phyloP scores from a whole-genome alignment of 2,113 vertebrate species.

The Osmerus eperlanus region DNA sequence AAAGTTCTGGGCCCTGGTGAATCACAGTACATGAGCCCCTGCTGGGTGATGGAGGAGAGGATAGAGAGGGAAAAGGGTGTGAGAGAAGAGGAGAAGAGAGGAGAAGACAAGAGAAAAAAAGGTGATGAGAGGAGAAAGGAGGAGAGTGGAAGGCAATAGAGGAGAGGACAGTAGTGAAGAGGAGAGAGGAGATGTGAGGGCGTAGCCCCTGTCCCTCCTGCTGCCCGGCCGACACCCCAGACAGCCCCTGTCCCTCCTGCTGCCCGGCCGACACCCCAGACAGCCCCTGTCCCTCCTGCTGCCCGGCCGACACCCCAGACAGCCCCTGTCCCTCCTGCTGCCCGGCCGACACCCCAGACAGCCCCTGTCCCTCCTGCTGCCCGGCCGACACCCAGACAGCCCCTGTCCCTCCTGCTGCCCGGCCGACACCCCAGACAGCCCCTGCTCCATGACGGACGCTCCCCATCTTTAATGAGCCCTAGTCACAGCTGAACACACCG shows the following conservation, averaged over 20 bases:
- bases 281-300: no score
- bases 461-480: conserved; percentile 62
- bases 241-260: no score
- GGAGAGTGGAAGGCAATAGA: conserved; percentile 18
- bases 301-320: no score
- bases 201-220: no score
- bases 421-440: conserved; percentile 13
- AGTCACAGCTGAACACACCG: conserved; percentile 64
- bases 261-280: no score
- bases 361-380: no score
- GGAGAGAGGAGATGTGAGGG: conserved; percentile 15
- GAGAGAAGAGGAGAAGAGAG: neutral
- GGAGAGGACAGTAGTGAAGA: neutral
- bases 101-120: neutral
- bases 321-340: no score
- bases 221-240: no score
- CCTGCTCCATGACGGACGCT: conserved; percentile 55
- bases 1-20: conserved; percentile 54
- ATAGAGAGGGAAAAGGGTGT: neutral
- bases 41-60: conserved; percentile 50
- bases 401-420: conserved; percentile 14
- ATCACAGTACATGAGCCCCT: conserved; percentile 61
- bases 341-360: no score
- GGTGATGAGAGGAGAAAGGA: no score
- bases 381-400: no score